phyloP scores from a whole-genome alignment of 2,888 invertebrate species.

The Trachelus troglodyta region DNA sequence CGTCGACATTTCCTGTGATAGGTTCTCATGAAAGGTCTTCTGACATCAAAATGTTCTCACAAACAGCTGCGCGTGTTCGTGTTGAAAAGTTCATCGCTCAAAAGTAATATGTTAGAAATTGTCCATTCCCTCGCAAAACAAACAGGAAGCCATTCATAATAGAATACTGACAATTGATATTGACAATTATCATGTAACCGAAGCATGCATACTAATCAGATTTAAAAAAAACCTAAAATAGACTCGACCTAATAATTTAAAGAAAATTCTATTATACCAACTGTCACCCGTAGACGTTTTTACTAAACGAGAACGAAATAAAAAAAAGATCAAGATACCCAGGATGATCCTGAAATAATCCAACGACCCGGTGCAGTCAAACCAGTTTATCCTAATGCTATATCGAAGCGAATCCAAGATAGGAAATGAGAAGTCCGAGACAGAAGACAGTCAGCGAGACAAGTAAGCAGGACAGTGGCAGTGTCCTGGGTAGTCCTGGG shows the following conservation, averaged over 20 bases:
- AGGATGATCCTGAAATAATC: not conserved
- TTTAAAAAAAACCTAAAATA: not conserved
- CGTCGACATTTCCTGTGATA: not conserved
- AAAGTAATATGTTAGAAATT: not conserved
- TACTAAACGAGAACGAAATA: not conserved
- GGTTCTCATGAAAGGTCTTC: not conserved
- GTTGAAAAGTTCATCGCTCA: not conserved
- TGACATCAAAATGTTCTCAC: not conserved
- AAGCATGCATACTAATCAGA: not conserved
- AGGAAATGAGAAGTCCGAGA: not conserved
- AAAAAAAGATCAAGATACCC: not conserved
- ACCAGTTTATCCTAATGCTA: not conserved
- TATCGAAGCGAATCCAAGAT: not conserved
- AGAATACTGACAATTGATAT: not conserved
- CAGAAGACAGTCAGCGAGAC: not conserved
- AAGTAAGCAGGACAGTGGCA: not conserved
- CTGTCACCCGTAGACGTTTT: not conserved
- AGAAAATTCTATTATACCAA: not conserved
- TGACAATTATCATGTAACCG: not conserved
- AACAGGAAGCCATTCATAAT: not conserved
- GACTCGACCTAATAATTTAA: not conserved
- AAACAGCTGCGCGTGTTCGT: not conserved
- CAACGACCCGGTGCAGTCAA: not conserved
- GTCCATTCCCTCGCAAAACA: not conserved
- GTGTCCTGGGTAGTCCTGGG: conserved; percentile 10